Evolutionary conservation across 1,140 invertebrate genomes (phyloP), one percentile per base, ranked within the genome.

Genomic region (Orius insidiosus): DNA sequence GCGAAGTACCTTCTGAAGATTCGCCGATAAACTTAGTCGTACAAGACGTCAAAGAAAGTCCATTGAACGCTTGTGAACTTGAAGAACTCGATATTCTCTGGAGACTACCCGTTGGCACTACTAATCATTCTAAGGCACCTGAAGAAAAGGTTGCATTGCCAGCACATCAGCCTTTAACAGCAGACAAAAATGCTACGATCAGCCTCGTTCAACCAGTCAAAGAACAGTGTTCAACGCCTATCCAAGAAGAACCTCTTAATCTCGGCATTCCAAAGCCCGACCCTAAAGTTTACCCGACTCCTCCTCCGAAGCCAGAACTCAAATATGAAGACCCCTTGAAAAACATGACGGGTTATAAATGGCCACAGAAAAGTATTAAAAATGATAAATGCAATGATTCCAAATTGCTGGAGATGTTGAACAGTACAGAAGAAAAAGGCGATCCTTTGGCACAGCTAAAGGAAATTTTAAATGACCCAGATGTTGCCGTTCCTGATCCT

Each of bases 401-500:
- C 7, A 55, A 58, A 48, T 50, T 64, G 39, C 48, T 63, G 16
- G 61, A 67, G 52, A 50, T 66, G 9, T 50, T 63, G 15, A 66
- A 67, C 47, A 53, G 61, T 40, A 64, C 64, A 43, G 65, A 68
- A 40, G 71, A 72, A 52, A 43, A 45, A 18, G 15, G 42, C n/a
- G 74, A 75, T 58, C 76, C 82, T 1, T 58, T 81, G 5, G 74
- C 71, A 40, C 80, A 86, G 56, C 64, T 85, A 1, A 72, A 78
- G 51, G 68, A 77, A 56, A 60, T 85, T n/a, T 68, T 82, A 11
- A 67, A 68, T 33, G 76, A 75, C 51, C 67, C 73, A 1, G 72
- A 73, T 34, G 70, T 79, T 54, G 69, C 75, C 53, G 72, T 86
- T 55, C 81, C 82, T 8, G 82, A 86, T 69, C 81, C 81, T 8